These are phyloP conservation scores for Latheticus oryzae DNA, from an alignment of 2,888 invertebrate species.

Conservation along the genomic window DNA sequence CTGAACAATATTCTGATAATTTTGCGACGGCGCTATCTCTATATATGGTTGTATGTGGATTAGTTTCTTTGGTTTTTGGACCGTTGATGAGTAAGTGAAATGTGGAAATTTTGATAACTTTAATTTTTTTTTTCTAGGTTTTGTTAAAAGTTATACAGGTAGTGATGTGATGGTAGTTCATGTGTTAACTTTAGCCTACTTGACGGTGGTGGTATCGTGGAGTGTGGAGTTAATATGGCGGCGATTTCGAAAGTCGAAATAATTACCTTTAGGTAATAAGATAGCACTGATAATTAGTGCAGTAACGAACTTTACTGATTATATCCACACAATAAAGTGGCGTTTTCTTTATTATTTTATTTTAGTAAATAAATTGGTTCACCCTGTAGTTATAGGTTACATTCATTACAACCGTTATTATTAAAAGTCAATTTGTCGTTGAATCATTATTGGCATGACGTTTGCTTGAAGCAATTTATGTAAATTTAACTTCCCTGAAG, in stretches of 20 bases:
- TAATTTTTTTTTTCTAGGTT: slow-evolving; percentile 66
- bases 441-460: slow-evolving; percentile 26
- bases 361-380: slow-evolving; percentile 16
- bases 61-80: slow-evolving; percentile 75
- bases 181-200: slow-evolving; percentile 74
- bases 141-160: slow-evolving; percentile 72
- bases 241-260: no score
- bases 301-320: slow-evolving; percentile 11
- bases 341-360: slow-evolving; percentile 3
- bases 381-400: slow-evolving; percentile 33
- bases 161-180: slow-evolving; percentile 76
- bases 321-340: slow-evolving; percentile 9
- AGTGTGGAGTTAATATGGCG: slow-evolving; percentile 70
- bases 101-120: slow-evolving; percentile 56
- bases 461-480: slow-evolving; percentile 15
- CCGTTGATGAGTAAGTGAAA: slow-evolving; percentile 72
- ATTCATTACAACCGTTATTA: slow-evolving; percentile 17
- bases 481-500: slow-evolving; percentile 17
- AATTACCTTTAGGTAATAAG: slow-evolving; percentile 19
- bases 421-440: slow-evolving; percentile 34
- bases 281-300: slow-evolving; percentile 20
- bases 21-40: slow-evolving; percentile 80
- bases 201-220: slow-evolving; percentile 78
- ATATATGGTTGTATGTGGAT: slow-evolving; percentile 78
- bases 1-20: slow-evolving; percentile 75